Conservation (phyloP, 1,140 invertebrate species). For the Tyrophagus putrescentiae region DNA sequence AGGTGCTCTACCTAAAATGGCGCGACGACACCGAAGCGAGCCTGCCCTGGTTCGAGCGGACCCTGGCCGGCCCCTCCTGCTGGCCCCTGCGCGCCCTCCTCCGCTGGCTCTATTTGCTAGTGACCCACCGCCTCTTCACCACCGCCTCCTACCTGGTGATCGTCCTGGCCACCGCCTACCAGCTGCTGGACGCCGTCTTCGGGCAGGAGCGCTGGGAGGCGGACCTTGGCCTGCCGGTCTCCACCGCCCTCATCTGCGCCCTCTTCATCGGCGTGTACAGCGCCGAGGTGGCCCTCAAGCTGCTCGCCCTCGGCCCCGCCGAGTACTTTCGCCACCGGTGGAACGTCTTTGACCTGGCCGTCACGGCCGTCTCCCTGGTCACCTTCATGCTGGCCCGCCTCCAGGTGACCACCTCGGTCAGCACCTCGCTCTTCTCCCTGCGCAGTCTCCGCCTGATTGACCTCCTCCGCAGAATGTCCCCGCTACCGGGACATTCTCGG, state of each 20-base stretch:
- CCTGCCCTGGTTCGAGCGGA: constrained; percentile 53
- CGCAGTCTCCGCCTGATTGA: constrained; percentile 36
- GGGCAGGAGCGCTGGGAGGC: background rate
- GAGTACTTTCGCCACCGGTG: constrained; percentile 64
- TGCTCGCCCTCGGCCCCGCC: constrained; percentile 51
- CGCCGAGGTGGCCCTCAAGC: constrained; percentile 44
- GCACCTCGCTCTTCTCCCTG: constrained; percentile 32
- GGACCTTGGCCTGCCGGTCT: background rate
- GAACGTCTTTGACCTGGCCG: constrained; percentile 47
- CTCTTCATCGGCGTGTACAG: constrained; percentile 34
- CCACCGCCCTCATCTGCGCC: background rate
- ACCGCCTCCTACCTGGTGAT: constrained; percentile 43
- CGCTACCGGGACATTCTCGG: constrained; percentile 75
- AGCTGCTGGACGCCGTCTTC: constrained; percentile 19
- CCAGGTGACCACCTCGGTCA: constrained; percentile 22
- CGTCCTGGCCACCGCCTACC: background rate
- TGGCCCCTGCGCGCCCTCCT: too few relatives aligned
- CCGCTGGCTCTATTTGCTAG: too few relatives aligned
- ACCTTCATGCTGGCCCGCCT: constrained; percentile 27
- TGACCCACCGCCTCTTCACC: constrained; percentile 56
- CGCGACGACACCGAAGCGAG: constrained; percentile 34
- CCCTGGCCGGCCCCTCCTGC: too few relatives aligned
- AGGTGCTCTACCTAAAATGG: constrained; percentile 56
- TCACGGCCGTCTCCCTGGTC: constrained; percentile 32
- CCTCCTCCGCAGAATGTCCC: constrained; percentile 53